phyloP scores from a whole-genome alignment of 2,113 vertebrate species.

The Psettodes erumei region DNA sequence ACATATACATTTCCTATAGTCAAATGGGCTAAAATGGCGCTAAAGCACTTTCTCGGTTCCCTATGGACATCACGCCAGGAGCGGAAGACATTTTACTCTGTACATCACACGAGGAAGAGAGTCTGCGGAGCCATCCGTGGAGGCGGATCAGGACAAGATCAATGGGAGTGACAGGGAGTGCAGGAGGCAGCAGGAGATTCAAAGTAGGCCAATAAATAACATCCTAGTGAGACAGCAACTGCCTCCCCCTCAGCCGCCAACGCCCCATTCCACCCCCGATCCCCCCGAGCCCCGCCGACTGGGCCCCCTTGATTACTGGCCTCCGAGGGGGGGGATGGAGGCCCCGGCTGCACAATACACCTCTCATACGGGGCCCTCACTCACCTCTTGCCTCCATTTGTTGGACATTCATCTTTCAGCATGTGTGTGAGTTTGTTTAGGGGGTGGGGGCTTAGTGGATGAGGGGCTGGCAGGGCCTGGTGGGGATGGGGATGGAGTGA shows the following conservation, averaged over 20 bases:
- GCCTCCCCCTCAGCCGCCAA: slow-evolving; percentile 56
- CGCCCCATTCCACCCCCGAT: slow-evolving; percentile 47
- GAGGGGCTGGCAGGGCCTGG: slow-evolving; percentile 22
- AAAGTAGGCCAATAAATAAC: slow-evolving; percentile 85
- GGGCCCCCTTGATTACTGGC: slow-evolving; percentile 76
- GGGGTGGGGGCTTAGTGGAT: slow-evolving; percentile 59
- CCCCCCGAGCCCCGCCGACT: slow-evolving; percentile 42
- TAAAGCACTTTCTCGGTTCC: slow-evolving; percentile 38
- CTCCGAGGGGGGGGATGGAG: slow-evolving; percentile 38
- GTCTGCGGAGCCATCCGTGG: slow-evolving; percentile 46
- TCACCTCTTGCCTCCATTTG: slow-evolving; percentile 80
- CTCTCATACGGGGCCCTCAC: slow-evolving; percentile 67
- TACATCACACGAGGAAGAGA: slow-evolving; percentile 27
- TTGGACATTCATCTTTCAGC: slow-evolving; percentile 80
- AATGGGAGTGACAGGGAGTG: slow-evolving; percentile 81
- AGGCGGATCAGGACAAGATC: slow-evolving; percentile 77
- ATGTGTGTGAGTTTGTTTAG: slow-evolving; percentile 78
- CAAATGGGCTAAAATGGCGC: slow-evolving; percentile 10
- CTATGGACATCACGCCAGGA: slow-evolving; percentile 20
- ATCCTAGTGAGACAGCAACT: slow-evolving; percentile 76
- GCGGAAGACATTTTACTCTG: slow-evolving; percentile 40
- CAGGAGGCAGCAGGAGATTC: slow-evolving; percentile 80
- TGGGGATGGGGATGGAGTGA: slow-evolving; percentile 18
- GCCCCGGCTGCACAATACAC: slow-evolving; percentile 69
- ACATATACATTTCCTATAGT: slow-evolving; percentile 6